These are phyloP conservation scores for Marcusenius ussheri DNA, from an alignment of 2,113 vertebrate genomes.

Conservation along the genomic window DNA sequence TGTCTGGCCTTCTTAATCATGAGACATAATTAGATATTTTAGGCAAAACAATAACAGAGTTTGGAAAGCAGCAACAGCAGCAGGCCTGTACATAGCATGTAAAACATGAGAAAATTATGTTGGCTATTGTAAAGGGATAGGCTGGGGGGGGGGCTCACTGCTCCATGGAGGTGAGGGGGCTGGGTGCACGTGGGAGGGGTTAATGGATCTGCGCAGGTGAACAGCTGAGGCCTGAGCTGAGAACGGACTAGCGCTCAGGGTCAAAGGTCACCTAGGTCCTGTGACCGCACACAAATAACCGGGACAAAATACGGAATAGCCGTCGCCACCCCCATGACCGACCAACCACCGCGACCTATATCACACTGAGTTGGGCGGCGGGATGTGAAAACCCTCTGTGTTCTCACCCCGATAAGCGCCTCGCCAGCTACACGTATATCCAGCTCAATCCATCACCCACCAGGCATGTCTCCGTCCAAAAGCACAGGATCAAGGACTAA, in stretches of 20 bases:
- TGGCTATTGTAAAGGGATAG: not conserved
- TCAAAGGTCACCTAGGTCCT: slow-evolving; percentile 35
- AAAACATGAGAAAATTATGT: not conserved
- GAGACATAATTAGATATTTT: slow-evolving; percentile 7
- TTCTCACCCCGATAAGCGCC: not conserved
- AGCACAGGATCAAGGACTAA: slow-evolving; percentile 17
- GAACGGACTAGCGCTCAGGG: slow-evolving; percentile 26
- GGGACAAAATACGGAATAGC: slow-evolving; percentile 39
- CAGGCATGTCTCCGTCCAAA: slow-evolving; percentile 19
- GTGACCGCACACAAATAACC: slow-evolving; percentile 39
- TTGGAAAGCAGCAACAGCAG: not conserved
- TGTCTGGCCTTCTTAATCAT: not conserved
- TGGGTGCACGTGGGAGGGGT: slow-evolving; percentile 29
- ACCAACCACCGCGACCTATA: not conserved
- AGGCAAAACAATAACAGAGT: not conserved
- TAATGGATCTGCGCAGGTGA: slow-evolving; percentile 40
- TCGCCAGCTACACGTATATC: not conserved
- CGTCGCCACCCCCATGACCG: not conserved
- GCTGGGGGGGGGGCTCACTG: not conserved
- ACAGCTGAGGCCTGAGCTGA: slow-evolving; percentile 38
- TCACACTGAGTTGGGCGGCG: not conserved
- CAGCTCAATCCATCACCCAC: slow-evolving; percentile 36
- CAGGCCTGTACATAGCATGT: not conserved
- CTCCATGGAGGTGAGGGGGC: not conserved
- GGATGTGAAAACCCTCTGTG: not conserved